Conservation (phyloP, 2,888 invertebrate species). For the Beris chalybata region DNA sequence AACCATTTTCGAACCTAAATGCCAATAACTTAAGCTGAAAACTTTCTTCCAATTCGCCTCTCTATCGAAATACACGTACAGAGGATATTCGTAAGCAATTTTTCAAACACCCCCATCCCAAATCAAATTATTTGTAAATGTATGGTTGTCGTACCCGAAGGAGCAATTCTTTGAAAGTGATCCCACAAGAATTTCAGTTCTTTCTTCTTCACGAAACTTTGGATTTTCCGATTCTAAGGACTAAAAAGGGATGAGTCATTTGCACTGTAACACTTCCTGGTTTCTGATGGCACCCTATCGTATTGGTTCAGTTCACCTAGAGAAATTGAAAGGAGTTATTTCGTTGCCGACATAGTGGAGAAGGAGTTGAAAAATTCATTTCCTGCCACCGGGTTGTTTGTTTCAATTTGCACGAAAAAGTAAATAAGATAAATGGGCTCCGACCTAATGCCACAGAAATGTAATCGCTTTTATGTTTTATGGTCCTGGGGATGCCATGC, state of each 20-base stretch:
- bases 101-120: neutral
- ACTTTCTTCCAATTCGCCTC: too few relatives aligned
- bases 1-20: too few relatives aligned
- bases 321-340: neutral
- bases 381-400: constrained; percentile 16
- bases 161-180: constrained; percentile 10
- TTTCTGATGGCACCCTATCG: neutral
- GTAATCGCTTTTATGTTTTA: constrained; percentile 17
- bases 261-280: neutral
- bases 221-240: neutral
- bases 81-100: too few relatives aligned
- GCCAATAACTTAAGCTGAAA: too few relatives aligned
- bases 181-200: constrained; percentile 4
- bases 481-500: neutral
- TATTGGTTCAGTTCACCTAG: neutral
- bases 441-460: constrained; percentile 11
- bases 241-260: neutral
- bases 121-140: constrained; percentile 19
- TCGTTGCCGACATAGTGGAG: neutral
- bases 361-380: constrained; percentile 22
- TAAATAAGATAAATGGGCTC: constrained; percentile 22
- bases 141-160: neutral
- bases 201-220: neutral
- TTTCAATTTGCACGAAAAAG: constrained; percentile 22
- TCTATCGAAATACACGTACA: too few relatives aligned